A percentile compares a stretch with the other conserved stretches of the same genome.
phyloP scores from a whole-genome alignment of 2,113 vertebrate genomes.

The Piprites chloris region DNA sequence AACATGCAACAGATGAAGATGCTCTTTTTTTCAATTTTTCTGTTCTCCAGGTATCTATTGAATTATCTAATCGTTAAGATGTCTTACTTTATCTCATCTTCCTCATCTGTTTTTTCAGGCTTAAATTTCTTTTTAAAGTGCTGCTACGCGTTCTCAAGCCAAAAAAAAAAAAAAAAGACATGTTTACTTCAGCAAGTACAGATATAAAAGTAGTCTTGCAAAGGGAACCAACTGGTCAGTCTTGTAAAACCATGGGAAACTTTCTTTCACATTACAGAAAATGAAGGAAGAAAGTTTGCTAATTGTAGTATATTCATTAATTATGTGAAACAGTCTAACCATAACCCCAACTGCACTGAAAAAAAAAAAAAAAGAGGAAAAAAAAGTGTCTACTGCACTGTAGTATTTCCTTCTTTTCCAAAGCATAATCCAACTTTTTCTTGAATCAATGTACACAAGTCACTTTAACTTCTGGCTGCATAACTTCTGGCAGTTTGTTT shows the following conservation, averaged over 20 bases:
- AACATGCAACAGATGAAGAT: neutral
- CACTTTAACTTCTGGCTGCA: conserved; percentile 49
- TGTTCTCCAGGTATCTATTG: neutral
- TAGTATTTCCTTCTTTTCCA: conserved; percentile 47
- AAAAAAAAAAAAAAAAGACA: neutral
- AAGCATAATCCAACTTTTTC: conserved; percentile 43
- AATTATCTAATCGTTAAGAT: neutral
- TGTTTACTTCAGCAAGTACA: conserved; percentile 22
- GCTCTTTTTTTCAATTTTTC: neutral
- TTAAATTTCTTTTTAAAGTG: conserved; percentile 7
- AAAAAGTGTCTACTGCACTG: neutral
- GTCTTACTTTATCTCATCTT: conserved; percentile 10
- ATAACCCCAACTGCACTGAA: neutral
- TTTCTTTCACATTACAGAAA: neutral
- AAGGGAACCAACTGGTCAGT: neutral
- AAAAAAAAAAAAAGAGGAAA: neutral
- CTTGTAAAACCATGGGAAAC: neutral
- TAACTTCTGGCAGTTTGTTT: conserved; percentile 43
- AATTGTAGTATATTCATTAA: neutral
- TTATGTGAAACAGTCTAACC: neutral
- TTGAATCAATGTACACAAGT: conserved; percentile 41
- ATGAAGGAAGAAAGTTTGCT: conserved; percentile 5
- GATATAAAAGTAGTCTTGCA: neutral
- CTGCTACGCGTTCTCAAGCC: neutral
- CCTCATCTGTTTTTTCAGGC: neutral